phyloP scores from a whole-genome alignment of 2,888 invertebrate genomes.

The Pammene aurita region DNA sequence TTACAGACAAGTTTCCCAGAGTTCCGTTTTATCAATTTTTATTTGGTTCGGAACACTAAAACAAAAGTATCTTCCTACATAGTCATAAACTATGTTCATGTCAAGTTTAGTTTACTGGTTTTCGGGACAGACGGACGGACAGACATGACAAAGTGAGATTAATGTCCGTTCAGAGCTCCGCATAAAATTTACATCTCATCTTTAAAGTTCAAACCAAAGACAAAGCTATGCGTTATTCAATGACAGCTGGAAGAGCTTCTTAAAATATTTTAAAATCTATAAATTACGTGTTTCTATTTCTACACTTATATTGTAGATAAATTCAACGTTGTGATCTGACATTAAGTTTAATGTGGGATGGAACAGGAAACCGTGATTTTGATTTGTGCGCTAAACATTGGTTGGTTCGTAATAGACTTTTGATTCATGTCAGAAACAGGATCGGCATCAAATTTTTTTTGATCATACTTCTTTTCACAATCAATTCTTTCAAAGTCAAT shows the following conservation, averaged over 20 bases:
- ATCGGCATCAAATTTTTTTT: no score
- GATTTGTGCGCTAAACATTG: no score
- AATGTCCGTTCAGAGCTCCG: conserved; percentile 27
- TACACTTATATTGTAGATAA: no score
- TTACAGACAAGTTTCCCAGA: not conserved
- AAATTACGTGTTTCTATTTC: not conserved
- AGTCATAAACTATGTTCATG: conserved; percentile 8
- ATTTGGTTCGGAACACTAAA: not conserved
- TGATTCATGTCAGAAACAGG: no score
- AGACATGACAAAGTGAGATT: conserved; percentile 38
- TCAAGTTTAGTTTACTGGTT: conserved; percentile 25
- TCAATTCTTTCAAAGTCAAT: no score
- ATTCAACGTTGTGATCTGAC: no score
- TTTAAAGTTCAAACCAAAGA: conserved; percentile 12
- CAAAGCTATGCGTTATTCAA: not conserved
- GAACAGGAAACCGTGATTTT: no score
- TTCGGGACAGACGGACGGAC: conserved; percentile 26
- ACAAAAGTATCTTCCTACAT: conserved; percentile 2
- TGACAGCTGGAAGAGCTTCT: not conserved
- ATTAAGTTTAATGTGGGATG: no score
- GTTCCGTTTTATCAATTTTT: not conserved
- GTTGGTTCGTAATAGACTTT: no score
- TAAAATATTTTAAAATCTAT: not conserved
- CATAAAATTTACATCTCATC: conserved; percentile 41
- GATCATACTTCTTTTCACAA: no score